A percentile compares a stretch with the other conserved stretches of the same genome.
Evolutionary conservation across 2,113 vertebrate species (phyloP).

Genomic region (Planiliza haematocheilus): DNA sequence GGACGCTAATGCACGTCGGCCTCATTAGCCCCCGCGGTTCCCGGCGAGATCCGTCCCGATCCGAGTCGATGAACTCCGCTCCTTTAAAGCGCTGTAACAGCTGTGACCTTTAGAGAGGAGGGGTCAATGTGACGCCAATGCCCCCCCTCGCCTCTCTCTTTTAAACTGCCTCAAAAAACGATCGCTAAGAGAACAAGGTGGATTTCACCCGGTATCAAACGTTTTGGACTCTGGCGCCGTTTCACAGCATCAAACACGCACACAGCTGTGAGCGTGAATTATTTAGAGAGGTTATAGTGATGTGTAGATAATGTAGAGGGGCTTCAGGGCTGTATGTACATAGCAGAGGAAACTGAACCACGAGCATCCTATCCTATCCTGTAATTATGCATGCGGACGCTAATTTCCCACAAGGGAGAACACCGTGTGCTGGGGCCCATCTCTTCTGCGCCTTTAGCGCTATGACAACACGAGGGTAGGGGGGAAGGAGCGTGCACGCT

Average conservation of each 20-base stretch:
- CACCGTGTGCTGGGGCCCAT: slow-evolving; percentile 49
- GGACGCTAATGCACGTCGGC: slow-evolving; percentile 41
- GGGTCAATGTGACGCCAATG: slow-evolving; percentile 37
- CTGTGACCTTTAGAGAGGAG: slow-evolving; percentile 35
- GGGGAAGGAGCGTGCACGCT: neutral
- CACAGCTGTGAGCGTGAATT: slow-evolving; percentile 38
- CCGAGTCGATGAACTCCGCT: slow-evolving; percentile 49
- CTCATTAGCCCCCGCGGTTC: slow-evolving; percentile 44
- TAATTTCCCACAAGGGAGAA: slow-evolving; percentile 76
- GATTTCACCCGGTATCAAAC: slow-evolving; percentile 19
- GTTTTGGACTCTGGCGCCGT: neutral
- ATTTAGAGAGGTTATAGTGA: slow-evolving; percentile 41
- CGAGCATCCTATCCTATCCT: slow-evolving; percentile 55
- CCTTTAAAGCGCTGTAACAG: slow-evolving; percentile 5
- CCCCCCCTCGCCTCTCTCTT: neutral
- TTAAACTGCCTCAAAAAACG: neutral
- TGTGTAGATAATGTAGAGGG: slow-evolving; percentile 41
- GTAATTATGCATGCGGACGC: slow-evolving; percentile 74
- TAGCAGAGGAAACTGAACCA: slow-evolving; percentile 46
- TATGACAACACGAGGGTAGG: slow-evolving; percentile 38
- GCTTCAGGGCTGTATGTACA: slow-evolving; percentile 37
- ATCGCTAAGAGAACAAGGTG: neutral
- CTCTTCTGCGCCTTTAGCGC: slow-evolving; percentile 31
- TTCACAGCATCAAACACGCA: slow-evolving; percentile 9
- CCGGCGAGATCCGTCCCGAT: slow-evolving; percentile 18